Percentiles rank a stretch among this genome's conserved stretches.
phyloP scores from a whole-genome alignment of 2,888 invertebrate genomes.

The Leucoma salicis region DNA sequence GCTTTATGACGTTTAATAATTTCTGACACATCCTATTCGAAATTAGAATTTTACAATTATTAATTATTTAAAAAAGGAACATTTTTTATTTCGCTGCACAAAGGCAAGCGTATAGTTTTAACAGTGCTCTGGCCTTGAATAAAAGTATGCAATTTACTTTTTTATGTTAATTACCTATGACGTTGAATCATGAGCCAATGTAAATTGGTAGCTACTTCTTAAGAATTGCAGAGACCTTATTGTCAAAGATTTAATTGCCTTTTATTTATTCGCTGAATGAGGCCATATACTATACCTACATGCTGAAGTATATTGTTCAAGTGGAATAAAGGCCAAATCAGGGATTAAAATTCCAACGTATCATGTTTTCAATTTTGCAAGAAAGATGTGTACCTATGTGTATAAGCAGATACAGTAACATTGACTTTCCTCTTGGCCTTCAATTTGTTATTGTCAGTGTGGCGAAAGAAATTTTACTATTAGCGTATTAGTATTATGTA shows the following conservation, averaged over 20 bases:
- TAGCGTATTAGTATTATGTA: no score
- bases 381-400: no score
- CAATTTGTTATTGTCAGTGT: no score
- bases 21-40: slow-evolving; percentile 21
- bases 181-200: slow-evolving; percentile 1
- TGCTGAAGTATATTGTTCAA: neutral
- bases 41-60: neutral
- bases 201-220: slow-evolving; percentile 1
- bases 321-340: neutral
- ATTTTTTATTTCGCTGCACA: neutral
- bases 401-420: no score
- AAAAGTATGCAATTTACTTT: neutral
- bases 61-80: neutral
- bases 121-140: neutral
- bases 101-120: neutral
- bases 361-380: no score
- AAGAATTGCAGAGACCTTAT: slow-evolving; percentile 6
- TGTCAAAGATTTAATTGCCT: slow-evolving; percentile 10
- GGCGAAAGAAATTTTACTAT: no score
- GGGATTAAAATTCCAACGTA: neutral
- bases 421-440: no score
- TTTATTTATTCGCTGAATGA: slow-evolving; percentile 5
- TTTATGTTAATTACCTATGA: neutral
- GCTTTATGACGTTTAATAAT: slow-evolving; percentile 43
- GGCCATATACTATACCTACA: slow-evolving; percentile 1